A percentile compares a stretch with the other conserved stretches of the same genome.
These are phyloP conservation scores for Stichodactyla mertensii DNA, from an alignment of 64 coral and sea anemone genomes.

Conservation along the genomic window DNA sequence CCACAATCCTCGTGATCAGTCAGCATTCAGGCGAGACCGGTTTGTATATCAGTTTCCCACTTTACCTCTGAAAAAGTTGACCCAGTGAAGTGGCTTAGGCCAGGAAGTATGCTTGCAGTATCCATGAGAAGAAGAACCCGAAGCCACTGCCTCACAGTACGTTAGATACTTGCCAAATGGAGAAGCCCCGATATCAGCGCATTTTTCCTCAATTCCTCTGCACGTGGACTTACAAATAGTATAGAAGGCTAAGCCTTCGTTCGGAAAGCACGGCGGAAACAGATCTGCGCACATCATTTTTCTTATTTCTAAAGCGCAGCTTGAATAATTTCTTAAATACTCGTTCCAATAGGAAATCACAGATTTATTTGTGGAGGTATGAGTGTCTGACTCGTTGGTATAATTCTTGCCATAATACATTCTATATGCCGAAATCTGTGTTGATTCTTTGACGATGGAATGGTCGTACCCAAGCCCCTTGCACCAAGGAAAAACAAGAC, in stretches of 20 bases:
- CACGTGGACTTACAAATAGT: background rate
- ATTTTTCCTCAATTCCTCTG: background rate
- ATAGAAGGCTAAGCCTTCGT: conserved; percentile 9
- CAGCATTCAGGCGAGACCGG: too few species aligned
- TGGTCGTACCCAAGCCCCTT: conserved; percentile 1
- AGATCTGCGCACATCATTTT: conserved; percentile 41
- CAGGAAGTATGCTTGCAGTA: conserved; percentile 14
- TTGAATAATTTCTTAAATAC: conserved; percentile 12
- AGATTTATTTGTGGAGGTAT: background rate
- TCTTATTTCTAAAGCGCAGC: conserved; percentile 26
- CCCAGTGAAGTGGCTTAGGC: conserved; percentile 9
- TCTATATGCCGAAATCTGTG: background rate
- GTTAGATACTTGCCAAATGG: background rate
- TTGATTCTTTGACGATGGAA: conserved; percentile 7
- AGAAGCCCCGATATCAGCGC: background rate
- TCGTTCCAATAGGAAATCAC: background rate
- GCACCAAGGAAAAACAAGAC: conserved; percentile 11
- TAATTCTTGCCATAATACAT: background rate
- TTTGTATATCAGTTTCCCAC: background rate
- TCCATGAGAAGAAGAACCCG: background rate
- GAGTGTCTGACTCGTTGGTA: background rate
- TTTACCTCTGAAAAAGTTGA: conserved; percentile 17
- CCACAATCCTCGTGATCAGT: background rate
- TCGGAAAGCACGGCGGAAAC: conserved; percentile 47
- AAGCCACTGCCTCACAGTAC: conserved; percentile 1